A percentile compares a stretch with the other conserved stretches of the same genome.
Evolutionary conservation across 2,888 invertebrate genomes (phyloP).

Genomic region (Megaustenia siamemsis): DNA sequence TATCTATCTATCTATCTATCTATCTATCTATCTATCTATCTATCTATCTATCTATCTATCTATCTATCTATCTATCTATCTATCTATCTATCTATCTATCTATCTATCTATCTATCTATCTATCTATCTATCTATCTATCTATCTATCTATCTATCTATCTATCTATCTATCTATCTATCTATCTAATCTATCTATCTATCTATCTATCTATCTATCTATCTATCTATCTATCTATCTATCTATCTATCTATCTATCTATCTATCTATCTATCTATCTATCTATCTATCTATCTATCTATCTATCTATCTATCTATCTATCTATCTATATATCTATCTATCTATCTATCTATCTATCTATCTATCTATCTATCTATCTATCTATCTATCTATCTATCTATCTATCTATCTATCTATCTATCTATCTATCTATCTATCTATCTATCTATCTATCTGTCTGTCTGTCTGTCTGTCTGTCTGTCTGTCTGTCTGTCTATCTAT

Average conservation of each 20-base stretch:
- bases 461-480: not conserved
- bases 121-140: too few relatives aligned
- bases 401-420: slow-evolving; percentile 15
- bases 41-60: too few relatives aligned
- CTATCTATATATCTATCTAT: not conserved
- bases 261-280: not conserved
- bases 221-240: not conserved
- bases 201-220: not conserved
- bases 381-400: slow-evolving; percentile 15
- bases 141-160: too few relatives aligned
- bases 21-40: too few relatives aligned
- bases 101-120: too few relatives aligned
- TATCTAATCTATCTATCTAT: not conserved
- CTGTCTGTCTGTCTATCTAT: slow-evolving; percentile 5
- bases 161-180: too few relatives aligned
- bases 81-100: too few relatives aligned
- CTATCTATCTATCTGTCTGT: slow-evolving; percentile 9
- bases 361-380: slow-evolving; percentile 15
- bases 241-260: not conserved
- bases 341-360: not conserved
- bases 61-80: too few relatives aligned
- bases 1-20: too few relatives aligned
- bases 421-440: slow-evolving; percentile 15
- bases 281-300: not conserved
- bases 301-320: not conserved